phyloP scores from a whole-genome alignment of 2,797 vertebrate genomes.

The Acrocephalus scirpaceus region DNA sequence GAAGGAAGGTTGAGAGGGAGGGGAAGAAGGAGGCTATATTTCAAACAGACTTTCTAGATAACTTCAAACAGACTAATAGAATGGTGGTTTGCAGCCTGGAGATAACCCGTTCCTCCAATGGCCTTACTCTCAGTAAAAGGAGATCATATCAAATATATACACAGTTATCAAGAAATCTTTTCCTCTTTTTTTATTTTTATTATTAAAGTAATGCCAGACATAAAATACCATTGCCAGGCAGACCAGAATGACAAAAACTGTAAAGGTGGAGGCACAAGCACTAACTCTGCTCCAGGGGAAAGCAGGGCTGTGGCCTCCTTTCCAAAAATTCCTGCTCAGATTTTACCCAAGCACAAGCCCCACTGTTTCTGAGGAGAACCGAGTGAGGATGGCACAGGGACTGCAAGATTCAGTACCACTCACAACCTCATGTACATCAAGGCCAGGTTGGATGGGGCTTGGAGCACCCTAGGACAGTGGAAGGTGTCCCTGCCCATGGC shows the following conservation, averaged over 20 bases:
- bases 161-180: conserved; percentile 53
- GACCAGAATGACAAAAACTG: conserved; percentile 19
- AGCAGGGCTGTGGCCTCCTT: background rate
- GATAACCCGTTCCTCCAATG: conserved; percentile 63
- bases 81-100: conserved; percentile 50
- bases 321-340: background rate
- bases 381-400: background rate
- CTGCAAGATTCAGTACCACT: background rate
- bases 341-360: background rate
- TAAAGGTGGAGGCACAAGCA: background rate
- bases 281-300: background rate
- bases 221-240: conserved; percentile 39
- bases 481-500: background rate
- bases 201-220: conserved; percentile 57
- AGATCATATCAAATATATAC: conserved; percentile 55
- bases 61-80: conserved; percentile 70
- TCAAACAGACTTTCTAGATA: conserved; percentile 67
- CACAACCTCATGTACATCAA: background rate
- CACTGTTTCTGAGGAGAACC: background rate
- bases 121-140: conserved; percentile 48
- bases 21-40: conserved; percentile 47
- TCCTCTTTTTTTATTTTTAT: conserved; percentile 51
- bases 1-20: conserved; percentile 27
- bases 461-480: background rate
- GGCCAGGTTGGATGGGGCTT: background rate